Base-by-base conservation (phyloP, 2,797 vertebrate genomes). In the Neomorphus geoffroyi region DNA sequence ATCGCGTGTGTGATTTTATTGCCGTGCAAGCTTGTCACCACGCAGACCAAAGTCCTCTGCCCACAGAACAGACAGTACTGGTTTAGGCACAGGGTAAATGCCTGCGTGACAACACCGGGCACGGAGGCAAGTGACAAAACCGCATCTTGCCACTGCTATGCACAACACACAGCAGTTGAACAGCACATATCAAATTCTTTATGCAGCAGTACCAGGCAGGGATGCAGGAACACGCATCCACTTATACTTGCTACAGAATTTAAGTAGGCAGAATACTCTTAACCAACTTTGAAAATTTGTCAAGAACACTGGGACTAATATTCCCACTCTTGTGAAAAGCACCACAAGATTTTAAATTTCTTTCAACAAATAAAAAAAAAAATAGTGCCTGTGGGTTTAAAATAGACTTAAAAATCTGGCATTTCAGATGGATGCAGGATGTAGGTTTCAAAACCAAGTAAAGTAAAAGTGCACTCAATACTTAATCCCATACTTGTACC, bases 201-300 rank as follows among this genome's bases (percentile, higher is more conserved):
- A 80, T 7, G 28, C 16, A 71, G 65, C 32, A 91, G 13, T 33
- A 94, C 72, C 30, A 91, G 65, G n/a, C 75, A 91, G 66, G 28
- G 28, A 84, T 15, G 19, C 56, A 66, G 78, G 37, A 92, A 86
- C 16, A 79, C 11, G 10, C 13, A 78, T 57, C n/a, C 19, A 32
- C 18, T 80, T 80, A 43, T 4, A 78, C 16, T 62, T 90, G 58
- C 50, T 78, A 51, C 10, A 90, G 78, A 75, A 95, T 92, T 96
- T 96, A 80, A 95, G 90, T 79, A 94, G 85, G 89, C 82, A 96
- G 79, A 90, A 87, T 72, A 79, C 69, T 96, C 89, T 88, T 92
- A 91, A 16, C 41, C 80, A 93, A 48, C 70, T 69, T 77, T 60
- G 74, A 94, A 91, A 83, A 87, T 72, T 80, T 91, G 54, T 88